Base-by-base conservation (phyloP, 1,140 invertebrate species). In the Liolophura sinensis region DNA sequence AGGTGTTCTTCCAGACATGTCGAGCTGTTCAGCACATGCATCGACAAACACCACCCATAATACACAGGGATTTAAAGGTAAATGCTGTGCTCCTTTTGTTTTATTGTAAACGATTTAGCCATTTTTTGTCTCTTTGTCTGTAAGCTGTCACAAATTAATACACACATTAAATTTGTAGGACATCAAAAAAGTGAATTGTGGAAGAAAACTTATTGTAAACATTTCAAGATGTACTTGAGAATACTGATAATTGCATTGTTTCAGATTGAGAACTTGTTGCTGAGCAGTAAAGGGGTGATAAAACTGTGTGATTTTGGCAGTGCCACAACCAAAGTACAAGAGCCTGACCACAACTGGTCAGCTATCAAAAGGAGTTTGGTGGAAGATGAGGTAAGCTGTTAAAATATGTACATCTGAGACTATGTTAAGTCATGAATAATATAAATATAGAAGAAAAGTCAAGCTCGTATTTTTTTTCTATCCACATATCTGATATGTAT, bases 221-320 rank as follows among this genome's bases (percentile, higher is more conserved):
- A 54, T 20, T 20, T 7, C 18, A 54, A 54, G 51, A 24, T 54
- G 24, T 12, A n/a, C 51, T 24, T 7, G 3, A 24, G 18, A 54
- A 54, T 54, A 24, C 18, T 54, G 12, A 54, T 12, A 24, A 5
- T 9, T 40, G 0, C 47, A 47, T 59, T 65, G 48, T 76, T 76
- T 56, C 73, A 89, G 87, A 85, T 90, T 63, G 89, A 90, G 82
- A 94, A 93, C 81, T 80, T 92, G 54, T 83, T 96, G 14, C 87
- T 98, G 40, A 91, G 91, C 70, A 82, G 85, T 66, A 89, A 92
- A 77, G 94, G 95, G 69, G 88, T 89, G 71, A 90, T 99, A 49
- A 99, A 99, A 85, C 85, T 99, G 57, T 99, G 98, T 87, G 98
- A 99, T 87, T 99, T 99, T 89, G 98, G 98, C 1, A 98, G 96